Percentiles rank a stretch among this genome's conserved stretches.
Evolutionary conservation across 2,113 vertebrate species (phyloP).

Genomic region (Seriola aureovittata): DNA sequence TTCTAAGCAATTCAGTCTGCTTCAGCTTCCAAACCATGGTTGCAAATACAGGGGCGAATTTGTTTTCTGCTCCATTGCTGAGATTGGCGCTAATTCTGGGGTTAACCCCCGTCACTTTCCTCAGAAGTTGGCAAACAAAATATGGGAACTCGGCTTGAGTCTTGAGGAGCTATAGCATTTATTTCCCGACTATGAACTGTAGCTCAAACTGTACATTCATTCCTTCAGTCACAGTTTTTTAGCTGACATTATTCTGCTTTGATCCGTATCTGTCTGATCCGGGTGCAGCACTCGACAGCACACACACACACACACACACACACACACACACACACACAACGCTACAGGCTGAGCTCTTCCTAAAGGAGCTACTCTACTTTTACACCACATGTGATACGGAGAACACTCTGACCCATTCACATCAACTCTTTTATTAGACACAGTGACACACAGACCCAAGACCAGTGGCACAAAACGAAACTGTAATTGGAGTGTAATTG

Average conservation of each 20-base stretch:
- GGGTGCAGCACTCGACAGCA: too few species aligned
- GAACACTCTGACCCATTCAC: not conserved
- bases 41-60: not conserved
- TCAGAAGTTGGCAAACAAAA: not conserved
- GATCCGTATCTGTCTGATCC: too few species aligned
- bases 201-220: not conserved
- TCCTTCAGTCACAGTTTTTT: not conserved
- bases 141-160: not conserved
- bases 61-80: not conserved
- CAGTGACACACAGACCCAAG: not conserved
- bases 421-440: not conserved
- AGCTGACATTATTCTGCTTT: too few species aligned
- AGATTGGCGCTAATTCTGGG: not conserved
- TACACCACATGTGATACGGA: not conserved
- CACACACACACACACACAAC: too few species aligned
- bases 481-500: not conserved
- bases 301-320: too few species aligned
- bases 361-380: not conserved
- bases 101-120: not conserved
- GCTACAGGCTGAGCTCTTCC: not conserved
- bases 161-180: not conserved
- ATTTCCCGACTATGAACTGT: conserved; percentile 1
- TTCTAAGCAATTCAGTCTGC: not conserved
- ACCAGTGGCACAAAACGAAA: not conserved
- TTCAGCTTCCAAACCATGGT: not conserved